Evolutionary conservation across 1,140 invertebrate species (phyloP), one percentile per base, ranked within the genome.

Genomic region (Temnothorax longispinosus): DNA sequence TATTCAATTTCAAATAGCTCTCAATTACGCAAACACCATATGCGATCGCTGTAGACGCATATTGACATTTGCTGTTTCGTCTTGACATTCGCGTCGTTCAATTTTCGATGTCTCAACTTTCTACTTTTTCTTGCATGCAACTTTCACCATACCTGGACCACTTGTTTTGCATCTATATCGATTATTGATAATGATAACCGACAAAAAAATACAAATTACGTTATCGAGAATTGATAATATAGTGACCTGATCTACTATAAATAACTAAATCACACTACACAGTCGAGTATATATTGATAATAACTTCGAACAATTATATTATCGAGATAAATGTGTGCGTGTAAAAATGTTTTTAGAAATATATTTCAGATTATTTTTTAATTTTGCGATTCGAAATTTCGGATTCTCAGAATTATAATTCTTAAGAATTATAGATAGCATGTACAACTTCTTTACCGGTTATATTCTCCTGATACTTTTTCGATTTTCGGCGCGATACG

Each of bases 21-120:
- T 74, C 4, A 50, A 6, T 54, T 74, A 74, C 47, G 27, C 3
- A 56, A 74, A 74, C 8, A 7, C 27, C 27, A 54, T 1, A 74
- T n/a, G n/a, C 54, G 38, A 75, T 69, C n/a, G n/a, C 13, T 8
- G 13, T 21, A 21, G n/a, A 56, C n/a, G n/a, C 52, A 47, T 11
- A 47, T 47, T 11, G 54, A 21, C 35, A 67, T 21, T 67, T 3
- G 11, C n/a, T 44, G 52, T 41, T 3, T 35, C 38, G 35, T 27
- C n/a, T 18, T 21, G 11, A 56, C 11, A 27, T 58, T 76, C 58
- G 7, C 35, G n/a, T 76, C 41, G 11, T 58, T 75, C 35, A 11
- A 56, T 27, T 76, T 58, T 56, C 35, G 71, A 27, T 15, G 21
- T 44, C 13, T 38, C n/a, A 21, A 58, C 72, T 75, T 75, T 75